Base-by-base conservation (phyloP, 2,797 vertebrate genomes). In the Choloepus didactylus region DNA sequence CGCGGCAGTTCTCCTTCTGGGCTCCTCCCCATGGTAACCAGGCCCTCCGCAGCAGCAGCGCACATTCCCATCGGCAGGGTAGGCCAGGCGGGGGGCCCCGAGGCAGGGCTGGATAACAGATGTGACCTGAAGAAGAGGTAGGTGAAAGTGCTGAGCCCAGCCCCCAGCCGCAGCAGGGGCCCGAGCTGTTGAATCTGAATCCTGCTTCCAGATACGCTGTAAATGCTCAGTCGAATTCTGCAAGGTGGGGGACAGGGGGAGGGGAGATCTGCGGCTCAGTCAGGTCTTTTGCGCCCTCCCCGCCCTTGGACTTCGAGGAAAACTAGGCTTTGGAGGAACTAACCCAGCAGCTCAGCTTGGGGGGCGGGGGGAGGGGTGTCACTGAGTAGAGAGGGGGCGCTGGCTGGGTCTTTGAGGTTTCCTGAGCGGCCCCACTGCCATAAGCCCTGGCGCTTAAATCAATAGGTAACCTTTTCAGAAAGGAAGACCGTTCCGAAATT, bases 41-140 rank as follows among this genome's bases (percentile, higher is more conserved):
- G 95, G 87, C 77, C 89, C 82, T 79, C 38, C 1, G 56, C 87
- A 29, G 87, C 54, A 56, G 94, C 84, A 86, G 79, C n/a, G 76
- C 94, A 93, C 95, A 95, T 95, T 96, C 49, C 95, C 96, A 96
- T 96, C 96, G 94, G 95, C 70, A 91, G 87, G 97, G 76, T 69
- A 66, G 95, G 95, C 95, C 84, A 93, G 96, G 96, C 95, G 92
- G 96, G 95, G 96, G 96, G 96, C 91, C 96, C 25, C 5, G 85
- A 91, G 96, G 90, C 44, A 66, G 92, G 96, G 91, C 95, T 97
- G 97, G 90, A 91, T 93, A 97, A 94, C 97, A 97, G 97, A 97
- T 97, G 97, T 97, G 97, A 97, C 95, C 97, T 96, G 96, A 90
- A 86, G 93, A 95, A 95, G 95, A 95, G 93, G 86, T 96, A 95